A percentile compares a stretch with the other conserved stretches of the same genome.
Evolutionary conservation across 2,888 invertebrate species (phyloP).

Genomic region (Dermolepida albohirtum): DNA sequence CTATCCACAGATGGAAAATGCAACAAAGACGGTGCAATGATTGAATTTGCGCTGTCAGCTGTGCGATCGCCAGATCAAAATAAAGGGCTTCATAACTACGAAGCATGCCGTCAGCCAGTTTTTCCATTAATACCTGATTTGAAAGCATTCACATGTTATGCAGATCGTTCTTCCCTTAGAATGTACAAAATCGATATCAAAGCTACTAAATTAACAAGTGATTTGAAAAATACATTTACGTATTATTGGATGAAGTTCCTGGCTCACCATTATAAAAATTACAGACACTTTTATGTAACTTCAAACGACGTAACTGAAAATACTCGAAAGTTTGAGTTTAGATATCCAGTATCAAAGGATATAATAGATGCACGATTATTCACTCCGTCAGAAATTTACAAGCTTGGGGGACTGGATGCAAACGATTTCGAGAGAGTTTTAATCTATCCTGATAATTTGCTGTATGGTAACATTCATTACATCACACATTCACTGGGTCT

Average conservation of each 20-base stretch:
- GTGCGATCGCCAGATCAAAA: constrained; percentile 60
- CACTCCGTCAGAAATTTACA: constrained; percentile 54
- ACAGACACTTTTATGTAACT: constrained; percentile 7
- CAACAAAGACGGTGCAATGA: constrained; percentile 55
- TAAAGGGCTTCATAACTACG: constrained; percentile 50
- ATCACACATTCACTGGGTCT: constrained; percentile 51
- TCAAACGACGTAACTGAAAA: constrained; percentile 49
- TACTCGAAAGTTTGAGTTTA: constrained; percentile 48
- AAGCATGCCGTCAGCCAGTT: constrained; percentile 51
- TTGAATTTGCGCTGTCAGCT: constrained; percentile 58
- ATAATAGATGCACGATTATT: constrained; percentile 53
- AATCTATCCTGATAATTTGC: constrained; percentile 51
- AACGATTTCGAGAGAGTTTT: constrained; percentile 44
- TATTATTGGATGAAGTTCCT: constrained; percentile 47
- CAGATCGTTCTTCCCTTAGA: constrained; percentile 57
- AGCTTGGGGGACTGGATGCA: constrained; percentile 51
- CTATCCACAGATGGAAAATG: constrained; percentile 58
- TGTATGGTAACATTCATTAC: constrained; percentile 51
- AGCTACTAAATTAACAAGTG: constrained; percentile 54
- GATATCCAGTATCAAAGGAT: constrained; percentile 48
- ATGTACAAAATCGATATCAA: constrained; percentile 58
- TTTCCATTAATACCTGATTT: constrained; percentile 50
- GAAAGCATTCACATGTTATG: constrained; percentile 51
- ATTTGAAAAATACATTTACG: constrained; percentile 46
- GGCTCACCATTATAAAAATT: constrained; percentile 39